phyloP scores from a whole-genome alignment of 2,113 vertebrate species.

The Geococcyx californianus region DNA sequence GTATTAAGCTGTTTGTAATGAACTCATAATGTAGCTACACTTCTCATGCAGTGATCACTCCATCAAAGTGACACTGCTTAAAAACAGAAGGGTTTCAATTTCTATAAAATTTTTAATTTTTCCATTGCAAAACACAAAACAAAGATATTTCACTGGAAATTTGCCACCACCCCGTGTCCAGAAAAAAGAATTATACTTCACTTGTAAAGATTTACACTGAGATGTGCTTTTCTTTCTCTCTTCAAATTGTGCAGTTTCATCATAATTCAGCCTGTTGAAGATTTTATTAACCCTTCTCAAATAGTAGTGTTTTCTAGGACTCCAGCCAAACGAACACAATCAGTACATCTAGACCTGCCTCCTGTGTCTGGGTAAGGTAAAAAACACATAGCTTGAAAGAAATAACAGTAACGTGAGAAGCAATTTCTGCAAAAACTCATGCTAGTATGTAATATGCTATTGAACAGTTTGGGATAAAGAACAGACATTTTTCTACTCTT shows the following conservation, averaged over 20 bases:
- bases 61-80: neutral
- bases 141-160: constrained; percentile 10
- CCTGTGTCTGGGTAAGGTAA: neutral
- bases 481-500: neutral
- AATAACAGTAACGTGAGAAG: neutral
- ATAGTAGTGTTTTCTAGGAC: neutral
- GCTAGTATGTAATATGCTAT: neutral
- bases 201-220: neutral
- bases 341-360: neutral
- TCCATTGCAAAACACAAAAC: constrained; percentile 17
- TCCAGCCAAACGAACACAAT: neutral
- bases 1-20: neutral
- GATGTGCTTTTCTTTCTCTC: neutral
- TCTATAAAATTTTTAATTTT: constrained; percentile 24
- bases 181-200: neutral
- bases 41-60: neutral
- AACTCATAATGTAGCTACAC: neutral
- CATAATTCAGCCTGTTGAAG: neutral
- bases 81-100: neutral
- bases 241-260: neutral
- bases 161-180: neutral
- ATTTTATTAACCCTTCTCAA: neutral
- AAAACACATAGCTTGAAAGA: neutral
- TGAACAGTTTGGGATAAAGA: neutral
- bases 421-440: neutral